These are phyloP conservation scores for Zalophus californianus DNA, from an alignment of 2,797 vertebrate species.

Conservation along the genomic window DNA sequence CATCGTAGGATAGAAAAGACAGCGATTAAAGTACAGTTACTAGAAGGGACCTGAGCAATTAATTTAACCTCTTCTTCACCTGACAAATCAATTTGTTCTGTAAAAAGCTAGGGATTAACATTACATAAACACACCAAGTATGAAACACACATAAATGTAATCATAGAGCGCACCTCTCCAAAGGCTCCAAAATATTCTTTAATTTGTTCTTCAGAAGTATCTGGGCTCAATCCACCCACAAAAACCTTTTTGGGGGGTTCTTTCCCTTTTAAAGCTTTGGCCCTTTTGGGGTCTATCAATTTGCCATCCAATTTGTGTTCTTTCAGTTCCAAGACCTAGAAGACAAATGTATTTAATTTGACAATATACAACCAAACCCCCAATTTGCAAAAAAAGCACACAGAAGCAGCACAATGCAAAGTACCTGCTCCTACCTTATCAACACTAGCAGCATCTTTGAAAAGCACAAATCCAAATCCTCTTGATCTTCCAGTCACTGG, in stretches of 20 bases:
- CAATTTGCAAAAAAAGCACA: background rate
- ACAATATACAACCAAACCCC: background rate
- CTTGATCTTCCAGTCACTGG: conserved; percentile 93
- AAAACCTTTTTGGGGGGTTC: conserved; percentile 95
- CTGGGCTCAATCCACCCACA: conserved; percentile 93
- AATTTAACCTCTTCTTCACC: background rate
- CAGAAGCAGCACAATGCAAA: fast-evolving
- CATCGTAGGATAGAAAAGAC: background rate
- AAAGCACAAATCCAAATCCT: conserved; percentile 94
- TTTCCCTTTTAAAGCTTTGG: conserved; percentile 94
- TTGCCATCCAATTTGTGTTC: conserved; percentile 95
- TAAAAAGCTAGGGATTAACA: background rate
- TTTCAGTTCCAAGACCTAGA: conserved; percentile 92
- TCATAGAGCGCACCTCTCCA: conserved; percentile 88
- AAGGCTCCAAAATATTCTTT: conserved; percentile 93
- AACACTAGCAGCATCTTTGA: conserved; percentile 93
- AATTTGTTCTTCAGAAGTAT: conserved; percentile 93
- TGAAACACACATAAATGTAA: background rate
- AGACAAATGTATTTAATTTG: conserved; percentile 49
- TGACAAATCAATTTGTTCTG: background rate
- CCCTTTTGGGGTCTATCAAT: conserved; percentile 94
- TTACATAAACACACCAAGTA: background rate
- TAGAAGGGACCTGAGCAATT: background rate
- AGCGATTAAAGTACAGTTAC: background rate
- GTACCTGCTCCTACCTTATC: conserved; percentile 88